Conservation (phyloP, 2,797 vertebrate genomes). For the Anolis apletophallus region DNA sequence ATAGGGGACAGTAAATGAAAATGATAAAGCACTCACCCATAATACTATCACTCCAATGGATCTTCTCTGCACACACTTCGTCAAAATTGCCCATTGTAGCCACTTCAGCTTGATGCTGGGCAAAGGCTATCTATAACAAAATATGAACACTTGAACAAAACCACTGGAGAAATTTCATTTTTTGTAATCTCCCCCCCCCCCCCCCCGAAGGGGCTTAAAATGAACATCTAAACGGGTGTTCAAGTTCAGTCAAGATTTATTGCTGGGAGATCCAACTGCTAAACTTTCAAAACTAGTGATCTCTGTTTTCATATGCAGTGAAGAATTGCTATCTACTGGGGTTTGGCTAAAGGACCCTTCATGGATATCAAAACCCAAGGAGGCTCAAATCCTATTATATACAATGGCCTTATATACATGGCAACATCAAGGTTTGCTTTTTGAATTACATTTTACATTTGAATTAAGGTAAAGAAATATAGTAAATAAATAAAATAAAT, state of each 20-base stretch:
- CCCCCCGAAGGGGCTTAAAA: neutral
- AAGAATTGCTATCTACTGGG: too few relatives aligned
- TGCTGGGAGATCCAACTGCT: neutral
- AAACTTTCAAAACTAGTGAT: neutral
- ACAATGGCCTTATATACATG: too few relatives aligned
- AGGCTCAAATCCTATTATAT: too few relatives aligned
- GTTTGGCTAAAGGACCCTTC: too few relatives aligned
- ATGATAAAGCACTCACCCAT: slow-evolving; percentile 79
- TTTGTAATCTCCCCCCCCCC: neutral
- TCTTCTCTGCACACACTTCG: slow-evolving; percentile 73
- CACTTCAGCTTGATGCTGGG: slow-evolving; percentile 88
- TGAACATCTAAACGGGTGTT: neutral
- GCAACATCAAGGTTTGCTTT: neutral
- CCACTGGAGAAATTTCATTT: neutral
- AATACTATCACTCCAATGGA: slow-evolving; percentile 87
- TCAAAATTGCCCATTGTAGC: slow-evolving; percentile 82
- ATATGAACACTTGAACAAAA: neutral
- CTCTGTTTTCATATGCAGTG: neutral
- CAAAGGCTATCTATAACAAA: slow-evolving; percentile 85
- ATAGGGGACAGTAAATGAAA: neutral
- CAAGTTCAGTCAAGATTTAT: neutral
- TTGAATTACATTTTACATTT: neutral
- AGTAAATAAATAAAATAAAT: too few relatives aligned
- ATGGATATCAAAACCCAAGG: too few relatives aligned
- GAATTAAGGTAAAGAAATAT: too few relatives aligned